Base-by-base conservation (phyloP, 2,113 vertebrate genomes). In the Hippocampus mohnikei region DNA sequence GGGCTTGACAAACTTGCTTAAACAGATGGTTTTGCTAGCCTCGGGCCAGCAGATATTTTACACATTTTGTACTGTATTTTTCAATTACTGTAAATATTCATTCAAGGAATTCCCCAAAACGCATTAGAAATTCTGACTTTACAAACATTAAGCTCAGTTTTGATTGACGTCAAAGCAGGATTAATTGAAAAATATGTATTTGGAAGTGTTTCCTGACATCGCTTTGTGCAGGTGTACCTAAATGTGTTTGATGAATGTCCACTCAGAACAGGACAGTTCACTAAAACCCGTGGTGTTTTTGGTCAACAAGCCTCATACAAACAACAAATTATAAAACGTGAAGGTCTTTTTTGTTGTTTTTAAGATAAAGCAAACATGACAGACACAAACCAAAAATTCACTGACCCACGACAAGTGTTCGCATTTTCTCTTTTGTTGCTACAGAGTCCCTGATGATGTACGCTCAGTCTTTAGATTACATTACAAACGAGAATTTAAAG, bases 341-440 rank as follows among this genome's bases (percentile, higher is more conserved):
- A 78, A 72, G 71, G 40, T 44, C 16, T 48, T 69, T 8, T 3
- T 60, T n/a, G n/a, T 68, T 74, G 50, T 44, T 78, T 73, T 55
- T 21, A 25, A 66, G 13, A 16, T 15, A 37, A 25, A 12, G 46
- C 13, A 46, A 84, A 77, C 63, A 60, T 27, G 27, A 71, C 65
- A 73, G 72, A 85, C 58, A 85, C 66, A 69, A 77, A 40, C 66
- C 37, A 67, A 74, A 60, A 62, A 72, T 69, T 55, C 50, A 71
- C 48, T 69, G 55, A 5, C 23, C 80, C 46, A 70, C 58, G 70
- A 80, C 44, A 86, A 56, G 75, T 76, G 11, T 83, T 84, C 84
- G 73, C 68, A 79, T 77, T 82, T 62, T 70, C 65, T 61, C 82
- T 71, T 80, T 41, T 21, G 33, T 52, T 86, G 85, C 87, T 89